A percentile compares a stretch with the other conserved stretches of the same genome.
Conservation (phyloP, 1,140 invertebrate species). For the Gryon sp. region DNA sequence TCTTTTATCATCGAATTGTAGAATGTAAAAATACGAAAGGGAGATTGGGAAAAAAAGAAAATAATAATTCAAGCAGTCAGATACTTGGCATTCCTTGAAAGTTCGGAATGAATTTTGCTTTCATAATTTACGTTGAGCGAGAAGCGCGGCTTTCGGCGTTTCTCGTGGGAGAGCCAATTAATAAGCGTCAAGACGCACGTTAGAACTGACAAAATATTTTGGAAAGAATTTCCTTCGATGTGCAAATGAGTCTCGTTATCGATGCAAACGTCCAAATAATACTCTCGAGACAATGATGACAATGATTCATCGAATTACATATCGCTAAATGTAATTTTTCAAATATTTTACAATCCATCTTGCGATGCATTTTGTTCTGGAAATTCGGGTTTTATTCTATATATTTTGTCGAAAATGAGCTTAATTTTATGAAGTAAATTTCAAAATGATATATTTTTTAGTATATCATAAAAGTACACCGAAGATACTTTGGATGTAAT, state of each 20-base stretch:
- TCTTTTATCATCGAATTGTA: too few species aligned
- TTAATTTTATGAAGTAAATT: too few species aligned
- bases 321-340: too few species aligned
- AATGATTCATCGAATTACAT: neutral
- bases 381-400: too few species aligned
- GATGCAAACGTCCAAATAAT: conserved; percentile 24
- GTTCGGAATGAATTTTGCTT: conserved; percentile 44
- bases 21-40: neutral
- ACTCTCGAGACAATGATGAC: neutral
- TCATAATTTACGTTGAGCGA: conserved; percentile 46
- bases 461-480: too few species aligned
- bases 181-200: conserved; percentile 48
- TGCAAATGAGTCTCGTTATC: conserved; percentile 45
- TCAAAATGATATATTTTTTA: too few species aligned
- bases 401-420: too few species aligned
- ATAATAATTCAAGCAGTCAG: conserved; percentile 26
- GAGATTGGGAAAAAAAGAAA: neutral
- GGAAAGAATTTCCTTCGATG: conserved; percentile 46
- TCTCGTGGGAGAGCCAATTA: conserved; percentile 46
- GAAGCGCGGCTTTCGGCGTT: conserved; percentile 4
- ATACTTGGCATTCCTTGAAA: conserved; percentile 40
- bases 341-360: too few species aligned
- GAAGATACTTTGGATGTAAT: conserved; percentile 1
- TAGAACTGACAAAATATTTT: conserved; percentile 50
- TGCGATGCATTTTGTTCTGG: too few species aligned